Evolutionary conservation across 2,113 vertebrate genomes (phyloP), one percentile per base, ranked within the genome.

Genomic region (Crotalus viridis): DNA sequence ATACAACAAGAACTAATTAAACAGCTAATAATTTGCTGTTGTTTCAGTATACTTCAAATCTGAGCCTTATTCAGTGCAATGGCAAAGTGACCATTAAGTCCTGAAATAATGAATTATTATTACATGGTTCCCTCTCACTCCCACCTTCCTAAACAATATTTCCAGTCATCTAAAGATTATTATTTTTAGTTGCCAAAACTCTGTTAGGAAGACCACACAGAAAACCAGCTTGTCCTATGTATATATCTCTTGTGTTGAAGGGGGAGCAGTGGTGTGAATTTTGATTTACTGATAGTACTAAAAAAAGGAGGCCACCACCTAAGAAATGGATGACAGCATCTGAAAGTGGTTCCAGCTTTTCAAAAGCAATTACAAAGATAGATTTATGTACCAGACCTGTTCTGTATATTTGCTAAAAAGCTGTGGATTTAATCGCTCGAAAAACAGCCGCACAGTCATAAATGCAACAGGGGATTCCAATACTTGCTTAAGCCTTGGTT

Each of bases 301-400:
- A 96, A 95, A 93, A 93, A 89, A 93, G 94, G 93, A 93, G 89
- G 93, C 93, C 94, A 96, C 95, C 3, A 1, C 95, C 90, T 94
- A 94, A 94, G 96, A 96, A 96, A 96, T 92, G 91, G 93, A 93
- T 95, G 95, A 95, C 93, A 95, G 93, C 90, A 85, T 92, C 90
- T 95, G 92, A 97, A 96, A 95, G 93, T 88, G 93, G 94, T 94
- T 94, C 92, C 93, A 95, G 95, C 94, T 94, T 97, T 97, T 97
- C 97, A 95, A 96, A 97, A 97, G 95, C 96, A 97, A 95, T 97
- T 96, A 95, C 89, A 21, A 56, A 89, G 91, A 93, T 95, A 96
- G 95, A 97, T 97, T 96, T 96, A 96, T 94, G 94, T 93, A 94
- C 0, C 0, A 96, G 96, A 95, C 93, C 96, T 97, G 96, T 95